These are phyloP conservation scores for Steatornis caripensis DNA, from an alignment of 2,113 vertebrate species.

Conservation along the genomic window DNA sequence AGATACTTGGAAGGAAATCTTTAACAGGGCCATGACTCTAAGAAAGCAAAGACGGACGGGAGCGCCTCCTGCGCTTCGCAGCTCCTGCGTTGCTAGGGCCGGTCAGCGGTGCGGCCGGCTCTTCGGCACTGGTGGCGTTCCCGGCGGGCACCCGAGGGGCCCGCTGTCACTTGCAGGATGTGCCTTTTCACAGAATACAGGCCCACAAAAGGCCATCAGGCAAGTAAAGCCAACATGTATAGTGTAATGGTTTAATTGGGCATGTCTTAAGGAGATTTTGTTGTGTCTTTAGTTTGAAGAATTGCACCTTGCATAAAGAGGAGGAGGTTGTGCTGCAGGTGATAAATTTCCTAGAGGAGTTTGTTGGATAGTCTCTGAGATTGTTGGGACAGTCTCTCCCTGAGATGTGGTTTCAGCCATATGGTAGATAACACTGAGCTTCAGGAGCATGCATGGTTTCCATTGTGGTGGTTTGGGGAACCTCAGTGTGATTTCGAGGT, in stretches of 20 bases:
- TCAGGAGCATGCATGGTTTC: not conserved
- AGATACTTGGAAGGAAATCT: fast-evolving
- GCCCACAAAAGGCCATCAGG: not conserved
- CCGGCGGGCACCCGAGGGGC: fast-evolving
- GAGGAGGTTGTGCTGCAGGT: not conserved
- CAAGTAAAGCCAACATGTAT: not conserved
- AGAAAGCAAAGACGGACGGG: fast-evolving
- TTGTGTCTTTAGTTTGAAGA: not conserved
- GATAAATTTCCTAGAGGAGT: not conserved
- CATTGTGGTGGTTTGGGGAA: not conserved
- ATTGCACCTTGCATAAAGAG: not conserved
- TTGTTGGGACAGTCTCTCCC: not conserved
- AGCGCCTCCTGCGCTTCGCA: fast-evolving
- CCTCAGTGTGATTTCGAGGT: not conserved
- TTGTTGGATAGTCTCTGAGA: not conserved
- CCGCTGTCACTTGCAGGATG: no score
- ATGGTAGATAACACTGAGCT: not conserved
- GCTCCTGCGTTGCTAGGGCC: fast-evolving
- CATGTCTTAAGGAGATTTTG: not conserved
- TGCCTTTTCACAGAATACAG: not conserved
- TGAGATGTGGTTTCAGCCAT: not conserved
- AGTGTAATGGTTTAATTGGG: not conserved
- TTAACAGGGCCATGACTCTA: fast-evolving
- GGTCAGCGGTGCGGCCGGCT: fast-evolving
- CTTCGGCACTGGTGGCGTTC: not conserved